Conservation (phyloP, 2,888 invertebrate genomes). For the Apamea monoglypha region DNA sequence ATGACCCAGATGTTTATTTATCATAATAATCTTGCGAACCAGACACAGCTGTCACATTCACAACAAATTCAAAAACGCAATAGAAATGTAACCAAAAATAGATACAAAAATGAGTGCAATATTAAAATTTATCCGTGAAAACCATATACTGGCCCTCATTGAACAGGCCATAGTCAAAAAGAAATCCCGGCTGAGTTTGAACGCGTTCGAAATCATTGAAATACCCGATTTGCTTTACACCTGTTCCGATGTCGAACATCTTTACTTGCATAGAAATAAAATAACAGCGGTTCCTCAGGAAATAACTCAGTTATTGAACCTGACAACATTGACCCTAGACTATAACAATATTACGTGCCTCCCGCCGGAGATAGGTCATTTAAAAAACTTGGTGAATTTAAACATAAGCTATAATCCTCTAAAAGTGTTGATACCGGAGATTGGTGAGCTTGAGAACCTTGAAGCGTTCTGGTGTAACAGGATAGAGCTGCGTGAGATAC, state of each 20-base stretch:
- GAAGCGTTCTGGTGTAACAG: constrained; percentile 93
- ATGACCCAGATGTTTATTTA: constrained; percentile 43
- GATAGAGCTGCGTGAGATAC: constrained; percentile 89
- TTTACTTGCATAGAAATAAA: constrained; percentile 92
- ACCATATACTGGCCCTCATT: constrained; percentile 92
- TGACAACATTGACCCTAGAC: constrained; percentile 92
- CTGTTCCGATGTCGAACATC: constrained; percentile 90
- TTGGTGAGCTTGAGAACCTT: constrained; percentile 90
- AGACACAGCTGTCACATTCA: constrained; percentile 67
- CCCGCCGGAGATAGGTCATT: constrained; percentile 90
- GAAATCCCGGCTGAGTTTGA: constrained; percentile 91
- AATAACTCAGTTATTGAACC: constrained; percentile 88
- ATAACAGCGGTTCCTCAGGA: constrained; percentile 87
- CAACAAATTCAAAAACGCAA: constrained; percentile 84
- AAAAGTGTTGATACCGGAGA: constrained; percentile 89
- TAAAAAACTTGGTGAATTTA: constrained; percentile 91
- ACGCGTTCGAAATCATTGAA: constrained; percentile 91
- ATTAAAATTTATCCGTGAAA: constrained; percentile 92
- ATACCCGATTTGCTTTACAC: constrained; percentile 90
- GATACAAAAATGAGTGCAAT: constrained; percentile 91
- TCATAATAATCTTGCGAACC: constrained; percentile 22
- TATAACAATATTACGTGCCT: constrained; percentile 91
- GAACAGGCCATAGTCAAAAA: constrained; percentile 91
- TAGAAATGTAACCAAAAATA: constrained; percentile 76
- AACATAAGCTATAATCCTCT: constrained; percentile 93